These are phyloP conservation scores for Campodea augens DNA, from an alignment of 1,140 invertebrate species.

Conservation along the genomic window DNA sequence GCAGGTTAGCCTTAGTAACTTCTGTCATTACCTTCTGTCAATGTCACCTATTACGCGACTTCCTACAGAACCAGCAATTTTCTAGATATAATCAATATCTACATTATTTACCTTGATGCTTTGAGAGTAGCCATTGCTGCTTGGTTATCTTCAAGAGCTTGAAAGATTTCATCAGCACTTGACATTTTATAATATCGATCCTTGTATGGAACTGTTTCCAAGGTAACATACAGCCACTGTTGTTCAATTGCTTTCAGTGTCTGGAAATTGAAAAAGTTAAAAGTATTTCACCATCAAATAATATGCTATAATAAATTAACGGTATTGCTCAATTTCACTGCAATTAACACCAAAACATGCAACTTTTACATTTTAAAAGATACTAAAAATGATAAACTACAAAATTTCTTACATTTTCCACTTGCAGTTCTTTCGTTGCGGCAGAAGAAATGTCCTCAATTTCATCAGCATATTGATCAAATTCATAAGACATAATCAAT, in stretches of 20 bases:
- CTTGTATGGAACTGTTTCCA: slow-evolving; percentile 49
- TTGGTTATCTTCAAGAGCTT: slow-evolving; percentile 50
- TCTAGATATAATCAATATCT: too few relatives aligned
- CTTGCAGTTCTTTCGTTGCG: slow-evolving; percentile 63
- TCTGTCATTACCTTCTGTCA: too few relatives aligned
- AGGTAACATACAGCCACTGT: slow-evolving; percentile 43
- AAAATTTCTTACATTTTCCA: slow-evolving; percentile 37
- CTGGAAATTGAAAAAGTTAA: slow-evolving; percentile 20
- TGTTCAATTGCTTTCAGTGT: slow-evolving; percentile 44
- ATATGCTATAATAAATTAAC: background rate
- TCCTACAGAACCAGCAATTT: background rate
- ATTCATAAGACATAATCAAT: slow-evolving; percentile 50
- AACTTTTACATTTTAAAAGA: too few relatives aligned
- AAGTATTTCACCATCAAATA: slow-evolving; percentile 1
- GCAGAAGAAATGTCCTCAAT: slow-evolving; percentile 63
- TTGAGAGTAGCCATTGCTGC: slow-evolving; percentile 61
- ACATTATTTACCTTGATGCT: slow-evolving; percentile 33
- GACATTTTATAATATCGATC: slow-evolving; percentile 39
- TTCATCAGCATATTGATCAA: slow-evolving; percentile 54
- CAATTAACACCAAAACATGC: too few relatives aligned
- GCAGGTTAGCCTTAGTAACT: too few relatives aligned
- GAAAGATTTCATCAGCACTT: slow-evolving; percentile 47
- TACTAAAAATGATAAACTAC: background rate
- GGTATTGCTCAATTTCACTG: background rate
- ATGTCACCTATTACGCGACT: background rate